These are phyloP conservation scores for Elymnias hypermnestra DNA, from an alignment of 1,140 invertebrate species.

Conservation along the genomic window DNA sequence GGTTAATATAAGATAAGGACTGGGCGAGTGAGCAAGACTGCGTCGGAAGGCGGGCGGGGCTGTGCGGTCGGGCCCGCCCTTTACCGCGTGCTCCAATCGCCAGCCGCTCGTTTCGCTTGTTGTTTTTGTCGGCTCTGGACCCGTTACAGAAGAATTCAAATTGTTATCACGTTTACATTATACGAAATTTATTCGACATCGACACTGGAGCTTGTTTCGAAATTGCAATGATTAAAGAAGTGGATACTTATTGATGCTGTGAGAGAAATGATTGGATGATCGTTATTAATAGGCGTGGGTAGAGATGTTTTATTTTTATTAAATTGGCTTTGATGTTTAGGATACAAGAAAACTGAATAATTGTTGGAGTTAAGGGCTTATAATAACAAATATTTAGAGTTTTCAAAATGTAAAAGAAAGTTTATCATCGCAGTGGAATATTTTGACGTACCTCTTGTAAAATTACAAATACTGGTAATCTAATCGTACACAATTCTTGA, in stretches of 20 bases:
- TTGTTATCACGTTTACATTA: slow-evolving; percentile 76
- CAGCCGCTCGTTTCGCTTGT: slow-evolving; percentile 55
- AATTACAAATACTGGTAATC: too few species aligned
- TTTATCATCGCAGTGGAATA: too few species aligned
- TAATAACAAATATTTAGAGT: too few species aligned
- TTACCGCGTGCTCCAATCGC: slow-evolving; percentile 45
- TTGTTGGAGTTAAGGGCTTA: background rate
- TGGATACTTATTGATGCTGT: slow-evolving; percentile 54
- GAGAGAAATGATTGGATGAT: slow-evolving; percentile 39
- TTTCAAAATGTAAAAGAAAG: too few species aligned
- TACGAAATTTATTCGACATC: slow-evolving; percentile 75
- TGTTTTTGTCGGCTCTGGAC: slow-evolving; percentile 71
- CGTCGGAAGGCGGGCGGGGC: slow-evolving; percentile 41
- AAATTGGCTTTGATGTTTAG: background rate
- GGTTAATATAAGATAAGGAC: slow-evolving; percentile 59
- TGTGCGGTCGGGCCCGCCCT: slow-evolving; percentile 35
- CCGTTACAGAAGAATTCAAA: slow-evolving; percentile 74
- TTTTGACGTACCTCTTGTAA: too few species aligned
- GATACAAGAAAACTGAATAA: background rate
- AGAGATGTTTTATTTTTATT: slow-evolving; percentile 6
- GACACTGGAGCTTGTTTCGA: slow-evolving; percentile 72
- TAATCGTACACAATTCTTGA: too few species aligned
- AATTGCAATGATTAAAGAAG: slow-evolving; percentile 75
- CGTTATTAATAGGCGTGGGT: slow-evolving; percentile 33
- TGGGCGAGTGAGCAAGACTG: slow-evolving; percentile 56